phyloP scores from a whole-genome alignment of 1,140 invertebrate species.

The Dermatophagoides farinae region DNA sequence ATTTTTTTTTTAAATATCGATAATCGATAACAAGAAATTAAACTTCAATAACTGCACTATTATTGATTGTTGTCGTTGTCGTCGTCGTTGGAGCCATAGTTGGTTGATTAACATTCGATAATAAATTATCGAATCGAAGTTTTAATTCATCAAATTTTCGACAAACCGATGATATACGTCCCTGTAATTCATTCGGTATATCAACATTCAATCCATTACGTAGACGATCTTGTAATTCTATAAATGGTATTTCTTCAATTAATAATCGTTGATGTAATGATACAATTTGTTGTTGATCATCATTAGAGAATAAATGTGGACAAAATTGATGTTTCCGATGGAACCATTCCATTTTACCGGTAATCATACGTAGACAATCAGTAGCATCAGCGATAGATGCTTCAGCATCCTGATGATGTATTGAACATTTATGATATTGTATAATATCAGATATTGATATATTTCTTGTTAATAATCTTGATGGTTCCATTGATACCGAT shows the following conservation, averaged over 20 bases:
- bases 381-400: slow-evolving; percentile 9
- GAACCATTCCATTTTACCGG: slow-evolving; percentile 7
- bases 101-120: background rate
- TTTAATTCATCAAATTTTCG: slow-evolving; percentile 1
- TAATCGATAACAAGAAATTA: no score
- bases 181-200: background rate
- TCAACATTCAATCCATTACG: background rate
- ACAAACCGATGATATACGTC: background rate
- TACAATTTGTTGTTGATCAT: background rate
- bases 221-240: background rate
- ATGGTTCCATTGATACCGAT: no score
- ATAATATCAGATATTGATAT: no score
- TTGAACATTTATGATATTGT: background rate
- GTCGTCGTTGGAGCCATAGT: background rate
- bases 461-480: no score
- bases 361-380: slow-evolving; percentile 7
- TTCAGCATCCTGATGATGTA: slow-evolving; percentile 5
- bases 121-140: background rate
- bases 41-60: no score
- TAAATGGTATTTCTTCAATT: slow-evolving; percentile 1
- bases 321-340: slow-evolving; percentile 6
- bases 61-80: no score
- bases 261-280: background rate
- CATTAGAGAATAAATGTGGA: slow-evolving; percentile 3
- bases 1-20: no score